Evolutionary conservation across 2,888 invertebrate species (phyloP).

Genomic region (Crioceris asparagi): DNA sequence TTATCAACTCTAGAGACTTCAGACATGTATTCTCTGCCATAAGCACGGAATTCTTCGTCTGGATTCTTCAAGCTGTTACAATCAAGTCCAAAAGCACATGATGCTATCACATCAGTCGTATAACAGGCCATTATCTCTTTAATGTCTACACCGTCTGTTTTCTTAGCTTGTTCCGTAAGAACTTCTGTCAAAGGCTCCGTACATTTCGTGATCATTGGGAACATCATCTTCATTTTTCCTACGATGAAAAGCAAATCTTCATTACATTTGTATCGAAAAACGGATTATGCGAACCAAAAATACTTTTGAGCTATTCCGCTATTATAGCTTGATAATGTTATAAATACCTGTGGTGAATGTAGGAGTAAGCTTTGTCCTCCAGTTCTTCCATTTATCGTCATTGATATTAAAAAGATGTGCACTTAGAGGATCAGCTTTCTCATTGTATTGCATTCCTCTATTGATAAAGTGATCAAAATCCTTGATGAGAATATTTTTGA

Average conservation of each 20-base stretch:
- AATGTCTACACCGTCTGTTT: slow-evolving; percentile 16
- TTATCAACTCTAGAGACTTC: too few species aligned
- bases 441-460: slow-evolving; percentile 46
- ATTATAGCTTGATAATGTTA: too few species aligned
- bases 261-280: too few species aligned
- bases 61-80: slow-evolving; percentile 43
- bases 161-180: slow-evolving; percentile 9
- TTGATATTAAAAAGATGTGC: slow-evolving; percentile 42
- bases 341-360: slow-evolving; percentile 43
- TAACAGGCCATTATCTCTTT: slow-evolving; percentile 36
- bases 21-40: slow-evolving; percentile 18
- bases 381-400: slow-evolving; percentile 47
- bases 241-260: slow-evolving; percentile 26
- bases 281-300: too few species aligned
- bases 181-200: slow-evolving; percentile 18
- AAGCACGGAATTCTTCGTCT: slow-evolving; percentile 36
- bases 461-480: slow-evolving; percentile 51
- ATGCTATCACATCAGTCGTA: slow-evolving; percentile 18
- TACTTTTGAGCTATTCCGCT: too few species aligned
- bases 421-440: slow-evolving; percentile 43
- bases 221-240: slow-evolving; percentile 56
- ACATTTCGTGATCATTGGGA: slow-evolving; percentile 45
- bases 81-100: slow-evolving; percentile 48
- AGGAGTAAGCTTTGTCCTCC: slow-evolving; percentile 49
- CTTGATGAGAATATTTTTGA: slow-evolving; percentile 40